Evolutionary conservation across 2,888 invertebrate genomes (phyloP), one percentile per base, ranked within the genome.

Genomic region (Lathronympha strigana): DNA sequence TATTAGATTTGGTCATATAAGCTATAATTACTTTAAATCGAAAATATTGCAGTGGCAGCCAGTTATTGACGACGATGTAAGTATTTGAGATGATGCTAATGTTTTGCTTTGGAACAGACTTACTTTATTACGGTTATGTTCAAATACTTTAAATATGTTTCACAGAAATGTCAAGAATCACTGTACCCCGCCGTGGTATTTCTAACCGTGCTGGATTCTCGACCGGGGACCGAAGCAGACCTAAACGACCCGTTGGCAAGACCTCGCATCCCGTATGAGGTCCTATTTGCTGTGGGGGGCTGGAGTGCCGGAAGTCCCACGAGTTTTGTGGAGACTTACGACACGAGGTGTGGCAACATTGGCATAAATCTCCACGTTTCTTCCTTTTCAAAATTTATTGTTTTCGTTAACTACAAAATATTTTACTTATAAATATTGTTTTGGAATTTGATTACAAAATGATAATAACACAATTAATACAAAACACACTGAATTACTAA

Each of bases 301-400:
- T 97, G 97, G 97, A 93, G 95, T 80, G 93, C 95, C n/a, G 96
- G 96, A n/a, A 95, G 95, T 70, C 96, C 96, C 0, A 96, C 96
- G 0, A 95, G 94, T 85, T 96, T 95, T 75, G 93, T 95, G 25
- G 95, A 95, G 83, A 96, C 95, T 61, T 97, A 97, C 81, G 95
- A 95, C 76, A 94, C 95, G 40, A 94, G 96, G 88, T 95, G 91
- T 61, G 40, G 61, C 38, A 54, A 60, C 45, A 45, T 31, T 55
- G 3, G 5, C 9, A n/a, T 3, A 31, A 21, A 23, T 1, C 4
- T 36, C 13, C 17, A 8, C 5, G 15, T 6, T 43, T 4, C n/a
- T 47, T 47, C n/a, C 17, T 23, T 13, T 47, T 21, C 21, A 43
- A 8, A 31, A 31, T 8, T 9, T 4, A 6, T 31, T 31, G 8